A percentile compares a stretch with the other conserved stretches of the same genome.
These are phyloP conservation scores for Austrofundulus limnaeus DNA, from an alignment of 2,113 vertebrate species.

Conservation along the genomic window DNA sequence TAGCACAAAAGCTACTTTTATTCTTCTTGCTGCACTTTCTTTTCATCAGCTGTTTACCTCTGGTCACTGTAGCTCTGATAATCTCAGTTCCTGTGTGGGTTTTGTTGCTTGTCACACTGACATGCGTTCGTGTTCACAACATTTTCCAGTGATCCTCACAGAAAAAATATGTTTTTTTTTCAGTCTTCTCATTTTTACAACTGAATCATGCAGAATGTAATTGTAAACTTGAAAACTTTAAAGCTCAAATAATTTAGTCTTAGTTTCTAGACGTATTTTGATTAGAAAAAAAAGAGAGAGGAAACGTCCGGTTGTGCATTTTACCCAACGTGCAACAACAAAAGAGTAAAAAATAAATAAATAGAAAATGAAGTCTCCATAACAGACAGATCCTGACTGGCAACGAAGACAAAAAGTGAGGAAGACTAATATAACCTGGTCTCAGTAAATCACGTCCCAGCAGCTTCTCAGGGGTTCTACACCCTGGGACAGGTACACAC, in stretches of 20 bases:
- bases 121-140: neutral
- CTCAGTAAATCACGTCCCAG: constrained; percentile 17
- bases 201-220: too few relatives aligned
- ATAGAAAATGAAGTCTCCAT: neutral
- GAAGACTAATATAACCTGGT: neutral
- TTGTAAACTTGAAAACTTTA: too few relatives aligned
- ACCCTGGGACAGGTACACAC: constrained; percentile 24
- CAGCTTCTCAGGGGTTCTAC: constrained; percentile 15
- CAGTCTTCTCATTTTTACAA: too few relatives aligned
- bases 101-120: neutral
- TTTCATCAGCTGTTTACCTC: neutral
- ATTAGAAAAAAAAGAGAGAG: too few relatives aligned
- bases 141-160: neutral
- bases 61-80: neutral
- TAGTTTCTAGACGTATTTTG: too few relatives aligned
- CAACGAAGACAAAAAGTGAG: constrained; percentile 1
- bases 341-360: neutral
- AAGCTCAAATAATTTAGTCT: too few relatives aligned
- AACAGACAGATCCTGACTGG: constrained; percentile 22
- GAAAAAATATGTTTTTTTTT: neutral
- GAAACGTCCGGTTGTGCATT: too few relatives aligned
- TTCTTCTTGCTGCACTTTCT: neutral
- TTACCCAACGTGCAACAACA: too few relatives aligned
- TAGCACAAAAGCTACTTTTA: neutral
- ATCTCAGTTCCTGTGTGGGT: neutral